Percentiles rank a stretch among this genome's conserved stretches.
Evolutionary conservation across 2,797 vertebrate genomes (phyloP).

Genomic region (Pangasius djambal): DNA sequence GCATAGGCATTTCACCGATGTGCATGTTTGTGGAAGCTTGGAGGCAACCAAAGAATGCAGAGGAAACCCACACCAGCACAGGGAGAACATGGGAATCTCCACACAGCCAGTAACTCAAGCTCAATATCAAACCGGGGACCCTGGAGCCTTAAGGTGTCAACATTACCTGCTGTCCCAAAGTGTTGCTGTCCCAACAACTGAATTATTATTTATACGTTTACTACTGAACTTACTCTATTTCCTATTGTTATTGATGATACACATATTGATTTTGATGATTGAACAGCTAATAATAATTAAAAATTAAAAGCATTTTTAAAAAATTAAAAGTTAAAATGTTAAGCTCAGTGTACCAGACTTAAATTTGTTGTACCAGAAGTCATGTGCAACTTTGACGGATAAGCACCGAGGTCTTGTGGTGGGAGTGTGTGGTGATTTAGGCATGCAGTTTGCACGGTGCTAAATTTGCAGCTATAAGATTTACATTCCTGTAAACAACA

Average conservation of each 20-base stretch:
- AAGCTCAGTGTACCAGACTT: not conserved
- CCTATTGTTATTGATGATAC: not conserved
- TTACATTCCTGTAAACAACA: not conserved
- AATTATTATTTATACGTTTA: not conserved
- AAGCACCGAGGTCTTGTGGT: not conserved
- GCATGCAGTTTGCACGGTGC: not conserved
- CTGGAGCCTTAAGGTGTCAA: not conserved
- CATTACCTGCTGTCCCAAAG: not conserved
- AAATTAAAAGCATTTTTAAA: not conserved
- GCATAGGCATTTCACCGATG: not conserved
- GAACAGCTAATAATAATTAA: not conserved
- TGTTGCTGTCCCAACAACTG: not conserved
- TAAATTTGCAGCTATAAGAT: not conserved
- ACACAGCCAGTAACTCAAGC: not conserved
- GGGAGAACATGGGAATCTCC: not conserved
- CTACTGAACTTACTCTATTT: not conserved
- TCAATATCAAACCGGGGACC: not conserved
- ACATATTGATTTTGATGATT: not conserved
- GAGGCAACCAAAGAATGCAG: not conserved
- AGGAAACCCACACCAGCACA: not conserved
- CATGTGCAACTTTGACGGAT: not conserved
- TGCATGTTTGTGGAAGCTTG: too few species aligned
- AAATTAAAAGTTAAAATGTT: not conserved
- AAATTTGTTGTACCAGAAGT: too few species aligned
- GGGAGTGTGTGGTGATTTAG: not conserved